A percentile compares a stretch with the other conserved stretches of the same genome.
These are phyloP conservation scores for Malurus melanocephalus DNA, from an alignment of 2,113 vertebrate species.

Conservation along the genomic window DNA sequence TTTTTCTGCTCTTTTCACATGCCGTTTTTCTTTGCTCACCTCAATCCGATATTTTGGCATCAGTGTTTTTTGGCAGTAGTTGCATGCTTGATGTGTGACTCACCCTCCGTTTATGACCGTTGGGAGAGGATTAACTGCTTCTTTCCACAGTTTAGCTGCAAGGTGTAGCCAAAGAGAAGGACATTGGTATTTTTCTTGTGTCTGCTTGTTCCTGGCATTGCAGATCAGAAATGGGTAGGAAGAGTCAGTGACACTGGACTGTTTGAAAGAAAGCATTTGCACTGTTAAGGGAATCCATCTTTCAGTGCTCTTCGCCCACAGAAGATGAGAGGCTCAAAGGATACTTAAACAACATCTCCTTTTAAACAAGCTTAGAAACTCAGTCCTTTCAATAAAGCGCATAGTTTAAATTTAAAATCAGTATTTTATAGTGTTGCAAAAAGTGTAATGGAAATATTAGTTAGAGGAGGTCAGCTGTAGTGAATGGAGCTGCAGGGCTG, in stretches of 20 bases:
- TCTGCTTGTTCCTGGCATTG: not conserved
- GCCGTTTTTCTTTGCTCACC: not conserved
- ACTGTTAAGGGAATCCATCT: not conserved
- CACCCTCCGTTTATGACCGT: not conserved
- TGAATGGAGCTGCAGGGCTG: not conserved
- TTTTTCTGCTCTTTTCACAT: conserved; percentile 3
- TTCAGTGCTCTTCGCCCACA: not conserved
- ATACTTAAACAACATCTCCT: not conserved
- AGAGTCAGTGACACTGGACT: not conserved
- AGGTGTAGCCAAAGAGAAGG: not conserved
- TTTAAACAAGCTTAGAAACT: not conserved
- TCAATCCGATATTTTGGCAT: conserved; percentile 1
- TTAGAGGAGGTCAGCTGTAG: not conserved
- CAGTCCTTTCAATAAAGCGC: not conserved
- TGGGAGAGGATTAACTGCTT: conserved; percentile 38
- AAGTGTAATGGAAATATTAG: not conserved
- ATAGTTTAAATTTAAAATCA: not conserved
- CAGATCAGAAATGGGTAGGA: not conserved
- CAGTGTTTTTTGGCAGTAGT: not conserved
- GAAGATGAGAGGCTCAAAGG: not conserved
- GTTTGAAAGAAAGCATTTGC: not conserved
- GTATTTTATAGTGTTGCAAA: not conserved
- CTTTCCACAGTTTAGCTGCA: conserved; percentile 9
- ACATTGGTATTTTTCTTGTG: not conserved
- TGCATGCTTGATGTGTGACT: not conserved